Conservation (phyloP, 1,140 invertebrate species). For the Sycophaga agraensis region DNA sequence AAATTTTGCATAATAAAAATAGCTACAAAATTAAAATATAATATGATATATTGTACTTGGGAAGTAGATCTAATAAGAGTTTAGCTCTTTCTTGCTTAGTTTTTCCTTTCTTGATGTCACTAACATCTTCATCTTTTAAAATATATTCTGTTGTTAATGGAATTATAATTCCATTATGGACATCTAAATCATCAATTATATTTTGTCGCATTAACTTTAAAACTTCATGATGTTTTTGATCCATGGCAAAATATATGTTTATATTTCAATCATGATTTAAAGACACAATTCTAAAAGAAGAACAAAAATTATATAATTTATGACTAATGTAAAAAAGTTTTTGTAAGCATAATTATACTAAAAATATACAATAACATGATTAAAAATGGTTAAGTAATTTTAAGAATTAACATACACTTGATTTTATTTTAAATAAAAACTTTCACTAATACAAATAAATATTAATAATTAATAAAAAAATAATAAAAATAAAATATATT, state of each 20-base stretch:
- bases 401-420: too few species aligned
- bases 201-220: constrained; percentile 36
- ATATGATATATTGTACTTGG: constrained; percentile 35
- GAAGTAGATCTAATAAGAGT: constrained; percentile 44
- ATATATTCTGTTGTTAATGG: constrained; percentile 39
- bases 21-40: background rate
- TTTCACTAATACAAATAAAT: too few species aligned
- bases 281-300: constrained; percentile 8
- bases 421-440: too few species aligned
- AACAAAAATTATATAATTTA: background rate
- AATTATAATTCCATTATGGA: constrained; percentile 46
- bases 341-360: too few species aligned
- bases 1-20: background rate
- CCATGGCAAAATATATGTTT: constrained; percentile 39
- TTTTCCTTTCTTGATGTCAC: constrained; percentile 36
- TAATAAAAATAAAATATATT: too few species aligned
- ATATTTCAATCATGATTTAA: constrained; percentile 9
- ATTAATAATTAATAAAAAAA: too few species aligned
- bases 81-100: constrained; percentile 35
- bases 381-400: too few species aligned
- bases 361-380: too few species aligned
- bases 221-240: constrained; percentile 41
- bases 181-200: constrained; percentile 47
- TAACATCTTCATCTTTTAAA: constrained; percentile 42
- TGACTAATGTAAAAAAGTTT: too few species aligned